These are phyloP conservation scores for Chaetura pelagica DNA, from an alignment of 2,113 vertebrate genomes.

Conservation along the genomic window DNA sequence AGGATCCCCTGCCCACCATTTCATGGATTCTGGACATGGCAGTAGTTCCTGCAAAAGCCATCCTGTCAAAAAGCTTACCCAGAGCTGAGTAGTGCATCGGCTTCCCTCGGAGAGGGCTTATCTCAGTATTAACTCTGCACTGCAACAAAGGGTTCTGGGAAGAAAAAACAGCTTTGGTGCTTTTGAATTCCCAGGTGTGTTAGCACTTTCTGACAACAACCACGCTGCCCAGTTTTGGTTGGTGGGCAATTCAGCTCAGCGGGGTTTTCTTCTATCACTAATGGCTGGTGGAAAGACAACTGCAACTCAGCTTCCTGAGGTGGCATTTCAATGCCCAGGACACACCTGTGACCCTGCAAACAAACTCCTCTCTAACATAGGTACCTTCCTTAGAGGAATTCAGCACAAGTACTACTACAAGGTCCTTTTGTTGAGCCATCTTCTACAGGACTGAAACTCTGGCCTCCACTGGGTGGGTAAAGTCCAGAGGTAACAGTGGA, in stretches of 20 bases:
- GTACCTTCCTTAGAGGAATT: neutral
- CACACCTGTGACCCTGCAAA: neutral
- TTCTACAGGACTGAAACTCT: neutral
- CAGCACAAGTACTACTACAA: neutral
- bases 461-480: neutral
- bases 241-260: neutral
- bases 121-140: neutral
- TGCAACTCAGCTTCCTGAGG: neutral
- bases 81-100: rapidly evolving
- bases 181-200: neutral
- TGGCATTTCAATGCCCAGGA: neutral
- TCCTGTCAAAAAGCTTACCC: neutral
- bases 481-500: neutral
- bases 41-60: neutral
- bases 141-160: neutral
- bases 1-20: too few relatives aligned
- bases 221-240: neutral
- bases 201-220: neutral
- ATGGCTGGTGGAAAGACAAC: neutral
- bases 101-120: neutral
- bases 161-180: neutral
- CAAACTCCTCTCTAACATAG: neutral
- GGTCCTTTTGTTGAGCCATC: neutral
- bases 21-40: neutral
- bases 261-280: too few relatives aligned